Percentiles rank a stretch among this genome's conserved stretches.
Conservation (phyloP, 2,888 invertebrate genomes). For the Lithodes maja region DNA sequence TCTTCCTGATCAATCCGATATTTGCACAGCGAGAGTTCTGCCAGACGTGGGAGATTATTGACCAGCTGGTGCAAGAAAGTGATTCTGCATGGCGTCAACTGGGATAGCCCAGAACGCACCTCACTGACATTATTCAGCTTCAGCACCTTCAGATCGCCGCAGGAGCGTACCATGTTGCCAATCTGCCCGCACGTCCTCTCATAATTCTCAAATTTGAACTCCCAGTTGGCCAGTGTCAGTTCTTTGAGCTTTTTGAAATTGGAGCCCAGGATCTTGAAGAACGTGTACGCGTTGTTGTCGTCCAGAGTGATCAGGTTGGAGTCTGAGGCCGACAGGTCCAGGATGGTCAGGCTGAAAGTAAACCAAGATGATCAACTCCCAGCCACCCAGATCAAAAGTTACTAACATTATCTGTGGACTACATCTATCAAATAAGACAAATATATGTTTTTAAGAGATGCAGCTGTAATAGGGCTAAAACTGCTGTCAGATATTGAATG, state of each 20-base stretch:
- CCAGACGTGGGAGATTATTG: conserved; percentile 45
- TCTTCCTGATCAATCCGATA: conserved; percentile 56
- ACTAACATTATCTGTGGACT: not conserved
- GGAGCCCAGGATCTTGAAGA: conserved; percentile 54
- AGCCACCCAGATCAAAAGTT: not conserved
- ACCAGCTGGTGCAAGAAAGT: conserved; percentile 66
- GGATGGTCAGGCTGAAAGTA: conserved; percentile 44
- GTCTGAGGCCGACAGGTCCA: conserved; percentile 59
- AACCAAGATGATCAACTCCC: not conserved
- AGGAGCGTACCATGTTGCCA: conserved; percentile 40
- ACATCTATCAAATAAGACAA: not conserved
- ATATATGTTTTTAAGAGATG: not conserved
- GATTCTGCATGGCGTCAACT: conserved; percentile 14
- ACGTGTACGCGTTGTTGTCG: conserved; percentile 44
- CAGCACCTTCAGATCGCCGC: conserved; percentile 42
- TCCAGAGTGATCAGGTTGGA: conserved; percentile 49
- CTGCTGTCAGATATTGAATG: no score
- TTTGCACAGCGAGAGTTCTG: conserved; percentile 60
- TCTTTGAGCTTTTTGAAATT: conserved; percentile 52
- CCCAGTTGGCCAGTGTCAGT: conserved; percentile 63
- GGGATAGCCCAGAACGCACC: conserved; percentile 20
- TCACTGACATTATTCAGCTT: conserved; percentile 62
- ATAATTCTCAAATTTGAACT: conserved; percentile 56
- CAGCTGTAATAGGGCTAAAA: no score
- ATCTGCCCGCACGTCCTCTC: conserved; percentile 48